Evolutionary conservation across 2,888 invertebrate genomes (phyloP), one percentile per base, ranked within the genome.

Genomic region (Stramonita haemastoma): DNA sequence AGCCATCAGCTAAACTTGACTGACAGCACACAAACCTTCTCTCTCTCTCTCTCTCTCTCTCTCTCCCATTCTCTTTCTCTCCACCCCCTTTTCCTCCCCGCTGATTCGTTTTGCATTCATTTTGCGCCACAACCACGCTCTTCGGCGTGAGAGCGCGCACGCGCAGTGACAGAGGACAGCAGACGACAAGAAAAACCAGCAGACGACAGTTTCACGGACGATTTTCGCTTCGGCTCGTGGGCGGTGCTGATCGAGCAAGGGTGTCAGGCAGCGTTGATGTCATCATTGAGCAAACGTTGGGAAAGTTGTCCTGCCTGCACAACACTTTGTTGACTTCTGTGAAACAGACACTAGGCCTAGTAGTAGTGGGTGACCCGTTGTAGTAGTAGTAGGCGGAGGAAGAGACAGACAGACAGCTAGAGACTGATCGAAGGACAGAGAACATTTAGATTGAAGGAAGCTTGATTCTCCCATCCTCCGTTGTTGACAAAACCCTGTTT

Each of bases 181-280:
- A 89, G 89, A 89, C 89, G 89, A 89, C 85, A 84, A 89, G 89
- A 70, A 89, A 89, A 85, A 84, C 60, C 73, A 77, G 70, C 89
- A 85, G 73, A 87, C 84, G 89, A 89, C 83, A 89, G 26, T 89
- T 85, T 89, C 83, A 89, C 89, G 83, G 85, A 85, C 89, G 89
- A 89, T 32, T 89, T 77, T 87, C 87, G 87, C 70, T 70, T 11
- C 66, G 56, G 73, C 26, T 84, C 70, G 88, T 60, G 81, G 89
- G 89, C 89, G 89, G 70, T 57, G 66, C 84, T 73, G 85, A 66
- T 70, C 83, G 66, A 36, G 66, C 66, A 26, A 11, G 36, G 0
- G 84, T 6, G 56, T 57, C 46, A 29, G 57, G 57, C 29, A 29
- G 57, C 29, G 46, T 83, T 83, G 57, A 56, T 57, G 84, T 85